Conservation (phyloP, 2,113 vertebrate species). For the Eonycteris spelaea region DNA sequence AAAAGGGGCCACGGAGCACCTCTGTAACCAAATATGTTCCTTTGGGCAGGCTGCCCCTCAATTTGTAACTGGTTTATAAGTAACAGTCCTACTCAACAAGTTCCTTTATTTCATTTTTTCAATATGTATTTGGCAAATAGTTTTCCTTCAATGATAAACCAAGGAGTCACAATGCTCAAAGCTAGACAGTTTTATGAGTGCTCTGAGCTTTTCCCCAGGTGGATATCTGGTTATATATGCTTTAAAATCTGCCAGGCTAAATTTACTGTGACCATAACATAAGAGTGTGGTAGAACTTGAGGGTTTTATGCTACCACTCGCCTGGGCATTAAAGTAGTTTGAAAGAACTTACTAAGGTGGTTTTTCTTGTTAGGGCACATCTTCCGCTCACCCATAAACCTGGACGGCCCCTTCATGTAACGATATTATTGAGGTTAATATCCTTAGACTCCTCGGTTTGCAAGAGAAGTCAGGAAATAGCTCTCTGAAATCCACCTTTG, state of each 20-base stretch:
- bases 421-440: neutral
- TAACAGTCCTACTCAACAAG: neutral
- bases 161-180: constrained; percentile 9
- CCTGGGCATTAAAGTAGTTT: neutral
- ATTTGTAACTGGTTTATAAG: neutral
- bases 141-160: constrained; percentile 33
- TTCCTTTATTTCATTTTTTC: constrained; percentile 8
- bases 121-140: neutral
- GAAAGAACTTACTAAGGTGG: neutral
- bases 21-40: neutral
- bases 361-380: neutral
- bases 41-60: neutral
- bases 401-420: neutral
- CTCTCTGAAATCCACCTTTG: neutral
- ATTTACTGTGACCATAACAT: neutral
- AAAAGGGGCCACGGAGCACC: neutral
- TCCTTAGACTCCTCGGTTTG: neutral
- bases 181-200: neutral
- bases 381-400: neutral
- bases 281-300: neutral
- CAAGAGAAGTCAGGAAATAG: neutral
- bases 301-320: neutral
- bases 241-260: neutral
- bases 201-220: neutral
- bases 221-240: neutral